A percentile compares a stretch with the other conserved stretches of the same genome.
These are phyloP conservation scores for Chromoteleia sp. DNA, from an alignment of 2,888 invertebrate species.

Conservation along the genomic window DNA sequence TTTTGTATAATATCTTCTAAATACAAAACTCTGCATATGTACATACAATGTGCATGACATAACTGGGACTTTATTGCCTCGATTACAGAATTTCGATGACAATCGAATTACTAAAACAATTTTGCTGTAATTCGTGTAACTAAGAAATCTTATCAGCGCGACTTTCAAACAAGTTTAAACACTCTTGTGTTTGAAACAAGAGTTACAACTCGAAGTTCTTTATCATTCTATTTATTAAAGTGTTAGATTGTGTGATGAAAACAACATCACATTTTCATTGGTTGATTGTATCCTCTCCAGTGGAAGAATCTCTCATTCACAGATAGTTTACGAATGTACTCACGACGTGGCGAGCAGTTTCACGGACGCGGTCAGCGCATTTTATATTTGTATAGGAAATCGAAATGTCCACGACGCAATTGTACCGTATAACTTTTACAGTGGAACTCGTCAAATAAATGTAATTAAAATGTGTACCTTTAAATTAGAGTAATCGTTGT, in stretches of 20 bases:
- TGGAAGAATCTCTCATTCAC: conserved; percentile 34
- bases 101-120: too few relatives aligned
- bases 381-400: conserved; percentile 2
- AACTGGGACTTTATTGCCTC: too few relatives aligned
- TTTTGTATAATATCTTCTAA: too few relatives aligned
- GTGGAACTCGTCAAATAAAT: neutral
- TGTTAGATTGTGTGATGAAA: conserved; percentile 27
- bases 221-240: conserved; percentile 24
- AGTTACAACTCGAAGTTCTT: too few relatives aligned
- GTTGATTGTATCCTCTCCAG: conserved; percentile 42
- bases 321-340: conserved; percentile 29
- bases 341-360: conserved; percentile 48
- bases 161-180: too few relatives aligned
- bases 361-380: conserved; percentile 21
- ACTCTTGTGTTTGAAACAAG: too few relatives aligned
- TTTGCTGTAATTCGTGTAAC: conserved; percentile 9
- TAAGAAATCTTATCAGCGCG: conserved; percentile 2
- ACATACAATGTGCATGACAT: too few relatives aligned
- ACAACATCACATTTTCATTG: conserved; percentile 47
- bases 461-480: neutral
- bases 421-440: neutral
- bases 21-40: too few relatives aligned
- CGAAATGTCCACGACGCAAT: neutral
- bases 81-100: too few relatives aligned
- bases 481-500: neutral